A percentile compares a stretch with the other conserved stretches of the same genome.
Evolutionary conservation across 2,797 vertebrate species (phyloP).

Genomic region (Pangasius sanitwongsei): DNA sequence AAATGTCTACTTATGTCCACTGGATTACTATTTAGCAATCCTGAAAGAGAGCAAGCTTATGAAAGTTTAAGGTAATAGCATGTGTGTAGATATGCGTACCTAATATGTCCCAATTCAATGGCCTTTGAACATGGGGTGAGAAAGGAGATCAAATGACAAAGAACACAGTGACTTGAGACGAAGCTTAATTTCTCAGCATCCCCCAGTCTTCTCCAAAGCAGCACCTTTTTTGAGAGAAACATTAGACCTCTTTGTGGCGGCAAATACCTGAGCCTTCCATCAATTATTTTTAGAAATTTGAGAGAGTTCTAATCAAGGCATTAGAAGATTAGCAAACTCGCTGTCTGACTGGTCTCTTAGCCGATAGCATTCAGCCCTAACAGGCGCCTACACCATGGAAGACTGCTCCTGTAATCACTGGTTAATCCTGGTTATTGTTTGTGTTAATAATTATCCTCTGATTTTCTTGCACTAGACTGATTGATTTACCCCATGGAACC

Average conservation of each 20-base stretch:
- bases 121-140: slow-evolving; percentile 41
- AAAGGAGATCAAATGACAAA: slow-evolving; percentile 59
- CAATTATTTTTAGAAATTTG: slow-evolving; percentile 66
- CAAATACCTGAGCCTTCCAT: slow-evolving; percentile 67
- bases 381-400: not conserved
- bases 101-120: not conserved
- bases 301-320: slow-evolving; percentile 66
- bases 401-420: not conserved
- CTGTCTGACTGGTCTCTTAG: slow-evolving; percentile 32
- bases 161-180: slow-evolving; percentile 67
- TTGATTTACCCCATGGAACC: not conserved
- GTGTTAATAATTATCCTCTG: slow-evolving; percentile 6
- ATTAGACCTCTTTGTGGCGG: slow-evolving; percentile 69
- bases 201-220: slow-evolving; percentile 46
- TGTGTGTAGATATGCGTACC: not conserved
- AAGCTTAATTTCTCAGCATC: slow-evolving; percentile 60
- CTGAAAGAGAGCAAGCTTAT: not conserved
- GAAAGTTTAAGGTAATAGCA: not conserved
- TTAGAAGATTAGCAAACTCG: slow-evolving; percentile 57
- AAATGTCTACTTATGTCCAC: not conserved
- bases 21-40: too few relatives aligned
- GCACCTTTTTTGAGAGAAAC: slow-evolving; percentile 64
- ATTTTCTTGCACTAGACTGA: not conserved
- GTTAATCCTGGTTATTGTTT: slow-evolving; percentile 7
- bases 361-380: slow-evolving; percentile 20